A percentile compares a stretch with the other conserved stretches of the same genome.
These are phyloP conservation scores for Lophius americanus DNA, from an alignment of 2,797 vertebrate species.

Conservation along the genomic window DNA sequence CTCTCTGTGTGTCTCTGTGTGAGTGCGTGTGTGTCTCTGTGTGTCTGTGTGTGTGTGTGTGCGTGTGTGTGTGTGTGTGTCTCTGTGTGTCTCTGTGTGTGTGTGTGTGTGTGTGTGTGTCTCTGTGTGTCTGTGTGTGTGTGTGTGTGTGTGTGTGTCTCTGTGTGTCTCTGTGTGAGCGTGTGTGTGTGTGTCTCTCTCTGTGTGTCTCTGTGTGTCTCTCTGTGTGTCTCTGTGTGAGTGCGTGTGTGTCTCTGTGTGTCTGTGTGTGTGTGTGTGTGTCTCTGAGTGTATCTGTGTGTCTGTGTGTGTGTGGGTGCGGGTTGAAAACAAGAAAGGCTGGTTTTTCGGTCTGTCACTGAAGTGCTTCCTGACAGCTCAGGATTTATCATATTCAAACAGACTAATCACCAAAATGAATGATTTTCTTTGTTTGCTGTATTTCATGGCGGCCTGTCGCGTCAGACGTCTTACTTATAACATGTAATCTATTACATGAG, in stretches of 20 bases:
- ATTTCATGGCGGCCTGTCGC: no score
- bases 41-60: neutral
- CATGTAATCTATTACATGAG: neutral
- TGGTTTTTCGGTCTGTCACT: constrained; percentile 5
- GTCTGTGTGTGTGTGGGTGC: neutral
- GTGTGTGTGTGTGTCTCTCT: neutral
- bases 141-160: neutral
- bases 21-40: neutral
- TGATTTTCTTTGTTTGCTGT: neutral
- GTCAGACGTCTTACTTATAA: neutral
- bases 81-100: no score
- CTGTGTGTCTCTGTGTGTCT: no score
- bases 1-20: no score
- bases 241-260: neutral
- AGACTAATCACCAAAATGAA: neutral
- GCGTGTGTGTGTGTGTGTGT: neutral
- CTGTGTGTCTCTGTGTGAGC: no score
- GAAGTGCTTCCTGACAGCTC: constrained; percentile 10
- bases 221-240: neutral
- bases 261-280: neutral
- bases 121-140: neutral
- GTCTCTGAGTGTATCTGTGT: constrained; percentile 1
- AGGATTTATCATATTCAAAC: constrained; percentile 8
- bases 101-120: neutral
- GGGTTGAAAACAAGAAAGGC: constrained; percentile 12